These are phyloP conservation scores for Cherax destructor DNA, from an alignment of 1,140 invertebrate genomes.

Conservation along the genomic window DNA sequence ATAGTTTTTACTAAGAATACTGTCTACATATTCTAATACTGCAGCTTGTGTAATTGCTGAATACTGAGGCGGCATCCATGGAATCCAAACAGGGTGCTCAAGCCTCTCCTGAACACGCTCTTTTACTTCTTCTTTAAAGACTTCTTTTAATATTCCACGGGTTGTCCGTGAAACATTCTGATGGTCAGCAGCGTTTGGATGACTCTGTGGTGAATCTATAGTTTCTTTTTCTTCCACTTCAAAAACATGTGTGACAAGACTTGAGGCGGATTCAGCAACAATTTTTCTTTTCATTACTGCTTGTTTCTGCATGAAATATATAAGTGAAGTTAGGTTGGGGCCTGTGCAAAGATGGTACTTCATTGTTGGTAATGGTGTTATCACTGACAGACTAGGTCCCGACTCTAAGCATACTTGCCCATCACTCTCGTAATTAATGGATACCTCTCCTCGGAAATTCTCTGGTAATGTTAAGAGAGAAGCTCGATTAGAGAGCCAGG, in stretches of 20 bases:
- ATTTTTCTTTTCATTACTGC: conserved; percentile 31
- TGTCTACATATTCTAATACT: conserved; percentile 53
- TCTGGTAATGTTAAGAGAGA: conserved; percentile 51
- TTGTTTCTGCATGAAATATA: conserved; percentile 27
- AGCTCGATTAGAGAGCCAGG: conserved; percentile 58
- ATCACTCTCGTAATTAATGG: conserved; percentile 49
- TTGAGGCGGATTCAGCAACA: background rate
- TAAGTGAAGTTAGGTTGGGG: conserved; percentile 34
- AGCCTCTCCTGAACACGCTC: conserved; percentile 45
- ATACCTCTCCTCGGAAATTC: conserved; percentile 35
- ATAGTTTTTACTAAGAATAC: conserved; percentile 27
- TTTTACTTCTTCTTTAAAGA: conserved; percentile 27
- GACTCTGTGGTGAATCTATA: background rate
- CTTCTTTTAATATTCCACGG: background rate
- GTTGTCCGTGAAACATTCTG: background rate
- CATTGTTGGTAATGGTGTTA: conserved; percentile 4
- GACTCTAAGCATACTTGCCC: conserved; percentile 45
- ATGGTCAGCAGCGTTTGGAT: background rate
- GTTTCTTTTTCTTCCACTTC: background rate
- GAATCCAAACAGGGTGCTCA: conserved; percentile 60
- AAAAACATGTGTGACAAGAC: background rate
- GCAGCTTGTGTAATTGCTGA: conserved; percentile 43
- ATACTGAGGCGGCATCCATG: conserved; percentile 43
- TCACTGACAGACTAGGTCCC: background rate
- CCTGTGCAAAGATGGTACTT: conserved; percentile 57